Conservation (phyloP, 2,797 vertebrate genomes). For the Anguilla megastoma region DNA sequence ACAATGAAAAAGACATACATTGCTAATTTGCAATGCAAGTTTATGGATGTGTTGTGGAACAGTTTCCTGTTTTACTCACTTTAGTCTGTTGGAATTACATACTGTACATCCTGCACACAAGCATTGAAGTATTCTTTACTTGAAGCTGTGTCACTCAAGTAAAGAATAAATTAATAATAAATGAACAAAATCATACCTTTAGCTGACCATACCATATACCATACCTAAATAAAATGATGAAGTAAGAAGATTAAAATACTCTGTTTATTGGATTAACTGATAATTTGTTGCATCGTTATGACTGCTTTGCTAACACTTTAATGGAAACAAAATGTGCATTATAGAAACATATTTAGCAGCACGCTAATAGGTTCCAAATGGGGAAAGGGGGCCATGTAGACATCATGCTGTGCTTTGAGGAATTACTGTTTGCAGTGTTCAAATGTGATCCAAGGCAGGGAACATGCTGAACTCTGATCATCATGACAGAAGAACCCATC, state of each 20-base stretch:
- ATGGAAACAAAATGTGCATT: neutral
- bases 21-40: neutral
- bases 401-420: neutral
- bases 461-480: neutral
- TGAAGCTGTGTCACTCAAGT: neutral
- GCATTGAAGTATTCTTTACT: no score
- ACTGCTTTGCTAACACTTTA: conserved; percentile 14
- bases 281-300: conserved; percentile 13
- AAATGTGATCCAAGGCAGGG: neutral
- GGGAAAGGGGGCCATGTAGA: neutral
- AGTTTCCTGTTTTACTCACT: neutral
- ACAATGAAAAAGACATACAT: neutral
- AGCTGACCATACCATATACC: no score
- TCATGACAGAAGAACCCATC: neutral
- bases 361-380: conserved; percentile 35
- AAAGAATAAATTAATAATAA: neutral
- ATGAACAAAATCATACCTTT: neutral
- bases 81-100: neutral
- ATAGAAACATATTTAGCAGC: neutral
- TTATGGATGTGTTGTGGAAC: neutral
- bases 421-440: conserved; percentile 10
- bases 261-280: conserved; percentile 7
- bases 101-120: no score
- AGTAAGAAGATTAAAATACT: conserved; percentile 8
- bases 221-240: neutral